Conservation (phyloP, 2,797 vertebrate genomes). For the Acanthornis magna region DNA sequence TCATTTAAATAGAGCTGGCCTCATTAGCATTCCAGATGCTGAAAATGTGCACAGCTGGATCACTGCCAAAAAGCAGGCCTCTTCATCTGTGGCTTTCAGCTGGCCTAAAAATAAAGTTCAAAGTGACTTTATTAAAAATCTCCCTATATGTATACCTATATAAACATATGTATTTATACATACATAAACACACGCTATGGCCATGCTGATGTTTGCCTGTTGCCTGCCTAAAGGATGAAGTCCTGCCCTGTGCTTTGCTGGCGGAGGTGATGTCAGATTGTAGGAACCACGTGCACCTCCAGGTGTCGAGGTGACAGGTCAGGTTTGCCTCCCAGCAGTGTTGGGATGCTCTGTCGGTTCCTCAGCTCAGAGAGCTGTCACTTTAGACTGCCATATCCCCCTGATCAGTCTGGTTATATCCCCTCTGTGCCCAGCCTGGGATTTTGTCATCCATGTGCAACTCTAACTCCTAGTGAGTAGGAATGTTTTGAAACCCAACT, state of each 20-base stretch:
- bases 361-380: background rate
- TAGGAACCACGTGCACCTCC: background rate
- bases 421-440: background rate
- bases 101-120: conserved; percentile 44
- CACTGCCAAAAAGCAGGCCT: conserved; percentile 22
- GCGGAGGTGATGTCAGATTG: background rate
- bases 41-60: conserved; percentile 63
- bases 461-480: background rate
- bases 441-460: background rate
- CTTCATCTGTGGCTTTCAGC: conserved; percentile 41
- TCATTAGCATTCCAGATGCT: conserved; percentile 72
- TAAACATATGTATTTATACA: background rate
- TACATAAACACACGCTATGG: background rate
- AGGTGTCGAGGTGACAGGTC: background rate
- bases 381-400: background rate
- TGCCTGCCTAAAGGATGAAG: background rate
- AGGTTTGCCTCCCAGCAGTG: background rate
- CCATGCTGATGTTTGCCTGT: background rate
- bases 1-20: conserved; percentile 60
- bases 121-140: conserved; percentile 43
- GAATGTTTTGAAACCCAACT: background rate
- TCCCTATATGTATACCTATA: background rate
- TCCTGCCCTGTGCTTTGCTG: background rate
- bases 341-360: background rate
- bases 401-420: background rate